Conservation (phyloP, 2,113 vertebrate species). For the Seriola quinqueradiata region DNA sequence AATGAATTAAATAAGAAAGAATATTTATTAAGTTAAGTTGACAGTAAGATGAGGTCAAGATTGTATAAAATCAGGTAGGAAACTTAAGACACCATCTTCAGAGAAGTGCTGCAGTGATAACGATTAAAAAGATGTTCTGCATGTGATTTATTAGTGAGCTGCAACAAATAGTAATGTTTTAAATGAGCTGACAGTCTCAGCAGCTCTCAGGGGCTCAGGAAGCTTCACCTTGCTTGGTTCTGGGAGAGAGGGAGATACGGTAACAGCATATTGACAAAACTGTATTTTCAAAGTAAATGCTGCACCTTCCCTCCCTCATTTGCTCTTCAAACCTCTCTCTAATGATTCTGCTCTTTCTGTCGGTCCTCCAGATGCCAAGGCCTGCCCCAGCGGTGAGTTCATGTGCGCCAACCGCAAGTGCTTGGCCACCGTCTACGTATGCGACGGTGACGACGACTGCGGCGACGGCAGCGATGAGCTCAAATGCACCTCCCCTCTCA, state of each 20-base stretch:
- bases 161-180: too few relatives aligned
- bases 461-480: constrained; percentile 93
- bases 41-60: too few relatives aligned
- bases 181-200: too few relatives aligned
- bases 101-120: too few relatives aligned
- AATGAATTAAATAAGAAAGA: too few relatives aligned
- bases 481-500: constrained; percentile 87
- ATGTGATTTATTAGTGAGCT: too few relatives aligned
- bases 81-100: too few relatives aligned
- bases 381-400: constrained; percentile 92
- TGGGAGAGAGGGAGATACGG: not conserved
- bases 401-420: constrained; percentile 94
- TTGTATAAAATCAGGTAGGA: too few relatives aligned
- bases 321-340: not conserved
- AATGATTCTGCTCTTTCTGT: not conserved
- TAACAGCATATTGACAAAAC: not conserved
- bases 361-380: constrained; percentile 76
- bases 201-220: too few relatives aligned
- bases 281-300: not conserved
- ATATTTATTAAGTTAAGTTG: too few relatives aligned
- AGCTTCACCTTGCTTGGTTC: too few relatives aligned
- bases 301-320: not conserved
- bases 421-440: constrained; percentile 90
- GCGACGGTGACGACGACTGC: constrained; percentile 93
- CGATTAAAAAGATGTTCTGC: too few relatives aligned